These are phyloP conservation scores for Halyomorpha halys DNA, from an alignment of 1,140 invertebrate genomes.

Conservation along the genomic window DNA sequence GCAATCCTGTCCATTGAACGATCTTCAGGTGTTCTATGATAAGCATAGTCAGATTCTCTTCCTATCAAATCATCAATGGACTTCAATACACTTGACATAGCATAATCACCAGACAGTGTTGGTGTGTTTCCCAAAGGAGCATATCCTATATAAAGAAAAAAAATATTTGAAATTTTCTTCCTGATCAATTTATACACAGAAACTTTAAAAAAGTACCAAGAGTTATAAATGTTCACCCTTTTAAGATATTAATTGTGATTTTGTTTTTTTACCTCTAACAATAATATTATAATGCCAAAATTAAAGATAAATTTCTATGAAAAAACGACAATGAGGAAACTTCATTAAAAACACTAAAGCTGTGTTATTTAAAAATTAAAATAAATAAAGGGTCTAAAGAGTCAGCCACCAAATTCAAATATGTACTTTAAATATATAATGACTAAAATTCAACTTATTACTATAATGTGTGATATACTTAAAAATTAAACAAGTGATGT, in stretches of 20 bases:
- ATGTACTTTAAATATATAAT: no score
- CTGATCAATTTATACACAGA: neutral
- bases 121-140: conserved; percentile 18
- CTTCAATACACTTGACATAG: conserved; percentile 39
- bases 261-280: neutral
- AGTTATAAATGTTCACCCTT: neutral
- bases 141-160: conserved; percentile 23
- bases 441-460: no score
- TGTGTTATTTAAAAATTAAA: no score
- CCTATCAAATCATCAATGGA: conserved; percentile 44
- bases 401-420: no score
- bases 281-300: neutral
- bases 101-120: conserved; percentile 31
- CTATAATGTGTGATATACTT: no score
- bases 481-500: no score
- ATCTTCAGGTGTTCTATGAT: conserved; percentile 39
- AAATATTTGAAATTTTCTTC: neutral
- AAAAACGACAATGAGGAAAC: neutral
- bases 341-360: no score
- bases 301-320: neutral
- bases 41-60: conserved; percentile 24
- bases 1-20: conserved; percentile 43
- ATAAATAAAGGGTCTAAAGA: no score
- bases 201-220: neutral
- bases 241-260: neutral